These are phyloP conservation scores for Drosophila kepulauana DNA, from an alignment of 1,140 invertebrate genomes.

Conservation along the genomic window DNA sequence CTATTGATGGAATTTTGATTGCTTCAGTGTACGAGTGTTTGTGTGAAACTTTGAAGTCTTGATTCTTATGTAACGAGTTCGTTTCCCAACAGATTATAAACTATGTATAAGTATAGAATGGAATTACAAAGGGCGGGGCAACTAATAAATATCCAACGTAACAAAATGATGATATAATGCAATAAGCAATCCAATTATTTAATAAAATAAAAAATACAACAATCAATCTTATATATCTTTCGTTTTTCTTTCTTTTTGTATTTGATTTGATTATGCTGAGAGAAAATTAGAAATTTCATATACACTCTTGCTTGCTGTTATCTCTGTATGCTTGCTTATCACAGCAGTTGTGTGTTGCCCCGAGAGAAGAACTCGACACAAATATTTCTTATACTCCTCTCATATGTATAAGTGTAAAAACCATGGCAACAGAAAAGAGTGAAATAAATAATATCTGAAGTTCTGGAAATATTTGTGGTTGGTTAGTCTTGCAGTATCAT, in stretches of 20 bases:
- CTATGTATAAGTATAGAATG: constrained; percentile 13
- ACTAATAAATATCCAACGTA: constrained; percentile 9
- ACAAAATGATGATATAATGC: constrained; percentile 25
- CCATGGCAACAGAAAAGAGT: constrained; percentile 11
- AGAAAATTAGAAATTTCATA: constrained; percentile 15
- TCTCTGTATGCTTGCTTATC: constrained; percentile 37
- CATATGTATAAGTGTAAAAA: background rate
- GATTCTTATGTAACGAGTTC: constrained; percentile 41
- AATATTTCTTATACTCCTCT: constrained; percentile 5
- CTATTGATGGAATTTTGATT: constrained; percentile 23
- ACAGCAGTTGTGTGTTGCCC: constrained; percentile 5
- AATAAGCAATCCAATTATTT: background rate
- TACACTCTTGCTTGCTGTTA: constrained; percentile 27
- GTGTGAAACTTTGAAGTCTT: constrained; percentile 41
- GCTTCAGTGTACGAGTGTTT: constrained; percentile 19
- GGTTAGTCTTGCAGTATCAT: background rate
- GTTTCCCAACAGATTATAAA: constrained; percentile 29
- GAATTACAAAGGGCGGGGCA: constrained; percentile 27
- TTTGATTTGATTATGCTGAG: background rate
- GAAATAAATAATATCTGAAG: constrained; percentile 3
- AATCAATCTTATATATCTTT: background rate
- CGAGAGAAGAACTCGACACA: constrained; percentile 24
- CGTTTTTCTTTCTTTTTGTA: too few relatives aligned
- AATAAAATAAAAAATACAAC: background rate
- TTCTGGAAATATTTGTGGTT: background rate